Evolutionary conservation across 1,140 invertebrate genomes (phyloP), one percentile per base, ranked within the genome.

Genomic region (Homarus americanus): DNA sequence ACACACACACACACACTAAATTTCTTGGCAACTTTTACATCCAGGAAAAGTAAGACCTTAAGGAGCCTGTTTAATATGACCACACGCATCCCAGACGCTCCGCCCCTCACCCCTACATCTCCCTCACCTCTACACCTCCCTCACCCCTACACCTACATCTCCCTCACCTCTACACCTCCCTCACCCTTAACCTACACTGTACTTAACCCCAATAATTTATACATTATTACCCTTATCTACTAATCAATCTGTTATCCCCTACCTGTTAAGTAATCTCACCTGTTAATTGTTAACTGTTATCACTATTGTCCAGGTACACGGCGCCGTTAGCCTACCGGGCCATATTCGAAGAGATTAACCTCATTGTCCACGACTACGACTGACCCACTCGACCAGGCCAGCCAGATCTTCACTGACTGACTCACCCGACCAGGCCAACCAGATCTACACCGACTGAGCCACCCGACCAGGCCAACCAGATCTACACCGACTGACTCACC

Each of bases 261-360:
- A 28, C n/a, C n/a, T n/a, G n/a, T n/a, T n/a, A n/a, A n/a, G n/a
- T n/a, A n/a, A n/a, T n/a, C n/a, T n/a, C n/a, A 69, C 32, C 24
- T 69, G 24, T 69, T 28, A 28, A 69, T 69, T 9, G 7, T 28
- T 69, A 24, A 4, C 24, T 69, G 24, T 69, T 28, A 9, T 7
- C 24, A n/a, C n/a, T n/a, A n/a, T n/a, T n/a, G n/a, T 58, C 9
- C 53, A 83, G 80, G 80, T 83, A 69, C 58, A 63, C 28, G 15
- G 17, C 80, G 1, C 44, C n/a, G 32, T 32, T 83, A 58, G 58
- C 69, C 15, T 83, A 66, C 53, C 53, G 36, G 17, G 34, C 80
- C 38, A 83, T 83, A 10, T 83, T 83, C 69, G 80, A 83, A 12
- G 80, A 83, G 38, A 83, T 83, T 17, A 83, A 83, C 24, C 34